Conservation (phyloP, 2,888 invertebrate genomes). For the Ferrisia virgata region DNA sequence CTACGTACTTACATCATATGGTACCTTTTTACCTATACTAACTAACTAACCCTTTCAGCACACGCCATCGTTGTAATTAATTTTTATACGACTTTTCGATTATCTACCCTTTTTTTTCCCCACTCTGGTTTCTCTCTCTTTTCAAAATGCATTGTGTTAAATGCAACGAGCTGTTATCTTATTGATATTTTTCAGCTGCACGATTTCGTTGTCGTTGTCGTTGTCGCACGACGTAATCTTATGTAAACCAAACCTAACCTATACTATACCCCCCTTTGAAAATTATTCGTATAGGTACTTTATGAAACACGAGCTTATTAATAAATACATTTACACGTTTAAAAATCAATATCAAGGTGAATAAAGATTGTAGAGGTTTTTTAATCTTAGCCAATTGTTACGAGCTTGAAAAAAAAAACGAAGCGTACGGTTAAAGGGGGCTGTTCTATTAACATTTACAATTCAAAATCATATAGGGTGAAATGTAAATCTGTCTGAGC, state of each 20-base stretch:
- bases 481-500: background rate
- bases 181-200: background rate
- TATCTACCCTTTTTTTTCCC: background rate
- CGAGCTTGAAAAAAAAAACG: background rate
- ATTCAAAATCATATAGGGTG: background rate
- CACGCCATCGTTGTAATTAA: slow-evolving; percentile 5
- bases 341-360: background rate
- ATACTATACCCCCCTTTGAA: background rate
- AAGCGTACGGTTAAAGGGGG: background rate
- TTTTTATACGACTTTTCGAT: slow-evolving; percentile 1
- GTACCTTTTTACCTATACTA: too few species aligned
- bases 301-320: background rate
- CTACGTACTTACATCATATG: background rate
- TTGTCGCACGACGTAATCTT: background rate
- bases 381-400: background rate
- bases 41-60: background rate
- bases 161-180: background rate
- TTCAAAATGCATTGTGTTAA: background rate
- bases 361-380: background rate
- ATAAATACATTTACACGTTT: background rate
- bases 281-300: background rate
- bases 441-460: background rate
- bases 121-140: background rate
- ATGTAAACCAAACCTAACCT: background rate
- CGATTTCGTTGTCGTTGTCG: background rate